These are phyloP conservation scores for Diplosoma virens DNA, from an alignment of 23 tunicate species.

Conservation along the genomic window DNA sequence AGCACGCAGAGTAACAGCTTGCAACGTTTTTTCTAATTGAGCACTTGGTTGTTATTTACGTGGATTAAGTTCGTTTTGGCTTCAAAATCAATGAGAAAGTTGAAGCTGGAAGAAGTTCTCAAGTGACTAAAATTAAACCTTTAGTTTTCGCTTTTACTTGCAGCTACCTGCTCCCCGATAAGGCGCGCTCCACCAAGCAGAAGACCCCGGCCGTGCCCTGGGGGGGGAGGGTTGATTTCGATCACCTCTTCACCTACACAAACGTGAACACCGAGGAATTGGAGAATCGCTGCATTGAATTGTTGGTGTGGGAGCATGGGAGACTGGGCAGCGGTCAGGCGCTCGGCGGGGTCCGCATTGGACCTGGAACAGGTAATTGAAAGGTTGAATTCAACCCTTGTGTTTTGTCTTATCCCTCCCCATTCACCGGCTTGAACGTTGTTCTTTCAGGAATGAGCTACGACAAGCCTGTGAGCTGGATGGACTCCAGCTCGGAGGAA, in stretches of 20 bases:
- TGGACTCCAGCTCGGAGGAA: constrained; percentile 44
- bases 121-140: too few species aligned
- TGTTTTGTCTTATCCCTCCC: too few species aligned
- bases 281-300: constrained; percentile 44
- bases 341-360: constrained; percentile 53
- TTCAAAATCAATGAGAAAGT: too few species aligned
- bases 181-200: constrained; percentile 42
- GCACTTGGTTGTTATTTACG: too few species aligned
- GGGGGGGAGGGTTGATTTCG: constrained; percentile 19
- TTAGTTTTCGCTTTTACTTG: too few species aligned
- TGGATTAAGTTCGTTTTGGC: too few species aligned
- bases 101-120: too few species aligned
- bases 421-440: not conserved
- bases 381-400: not conserved
- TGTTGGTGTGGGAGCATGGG: constrained; percentile 29
- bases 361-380: constrained; percentile 54
- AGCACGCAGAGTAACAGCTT: too few species aligned
- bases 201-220: constrained; percentile 43
- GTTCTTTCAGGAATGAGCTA: constrained; percentile 36
- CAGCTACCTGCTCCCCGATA: constrained; percentile 52
- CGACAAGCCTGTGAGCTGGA: constrained; percentile 47
- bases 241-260: constrained; percentile 59
- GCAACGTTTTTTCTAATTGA: too few species aligned
- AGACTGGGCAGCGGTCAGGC: constrained; percentile 17
- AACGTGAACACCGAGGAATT: constrained; percentile 36